These are phyloP conservation scores for Oreotrochilus melanogaster DNA, from an alignment of 2,113 vertebrate genomes.

Conservation along the genomic window DNA sequence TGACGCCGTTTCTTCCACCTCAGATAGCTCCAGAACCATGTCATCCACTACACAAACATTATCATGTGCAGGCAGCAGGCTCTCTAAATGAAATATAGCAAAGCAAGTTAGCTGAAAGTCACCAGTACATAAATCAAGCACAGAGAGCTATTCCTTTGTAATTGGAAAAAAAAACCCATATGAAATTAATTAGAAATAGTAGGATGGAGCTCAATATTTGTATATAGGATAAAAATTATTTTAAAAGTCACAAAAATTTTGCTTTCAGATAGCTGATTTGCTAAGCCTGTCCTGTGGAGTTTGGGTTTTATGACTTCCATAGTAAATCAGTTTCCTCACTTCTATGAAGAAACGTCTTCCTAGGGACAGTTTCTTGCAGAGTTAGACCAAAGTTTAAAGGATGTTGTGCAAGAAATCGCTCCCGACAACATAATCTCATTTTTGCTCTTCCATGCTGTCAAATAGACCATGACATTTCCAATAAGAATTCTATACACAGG, in stretches of 20 bases:
- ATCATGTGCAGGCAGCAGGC: conserved; percentile 71
- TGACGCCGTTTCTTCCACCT: conserved; percentile 85
- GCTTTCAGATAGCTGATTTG: not conserved
- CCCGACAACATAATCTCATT: not conserved
- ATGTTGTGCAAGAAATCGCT: not conserved
- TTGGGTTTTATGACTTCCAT: not conserved
- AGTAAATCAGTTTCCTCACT: not conserved
- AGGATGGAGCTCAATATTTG: not conserved
- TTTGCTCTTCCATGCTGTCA: not conserved
- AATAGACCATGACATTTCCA: not conserved
- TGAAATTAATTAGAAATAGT: not conserved
- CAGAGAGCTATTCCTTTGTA: not conserved
- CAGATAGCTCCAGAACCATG: conserved; percentile 17
- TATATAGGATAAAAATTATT: not conserved
- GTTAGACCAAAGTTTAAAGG: not conserved
- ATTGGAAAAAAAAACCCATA: not conserved
- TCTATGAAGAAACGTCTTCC: not conserved
- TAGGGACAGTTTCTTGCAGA: not conserved
- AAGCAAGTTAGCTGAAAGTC: conserved; percentile 42
- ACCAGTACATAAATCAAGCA: not conserved
- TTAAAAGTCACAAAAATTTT: not conserved
- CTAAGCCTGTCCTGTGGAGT: not conserved
- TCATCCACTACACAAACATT: conserved; percentile 58
- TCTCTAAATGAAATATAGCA: conserved; percentile 78
- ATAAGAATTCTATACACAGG: not conserved